These are phyloP conservation scores for Anagrus nilaparvatae DNA, from an alignment of 1,140 invertebrate genomes.

Conservation along the genomic window DNA sequence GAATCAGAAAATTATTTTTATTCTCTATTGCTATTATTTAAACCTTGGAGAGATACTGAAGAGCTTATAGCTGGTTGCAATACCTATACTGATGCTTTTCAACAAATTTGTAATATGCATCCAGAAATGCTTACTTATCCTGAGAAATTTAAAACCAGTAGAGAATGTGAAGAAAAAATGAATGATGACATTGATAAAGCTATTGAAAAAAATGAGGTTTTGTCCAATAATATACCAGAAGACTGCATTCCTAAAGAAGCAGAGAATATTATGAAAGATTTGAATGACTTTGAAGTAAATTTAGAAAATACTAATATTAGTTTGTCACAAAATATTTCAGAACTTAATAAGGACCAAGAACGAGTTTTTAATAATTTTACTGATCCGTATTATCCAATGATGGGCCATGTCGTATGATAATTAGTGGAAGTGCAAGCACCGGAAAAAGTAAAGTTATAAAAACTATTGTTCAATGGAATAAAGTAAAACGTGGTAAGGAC, in stretches of 20 bases:
- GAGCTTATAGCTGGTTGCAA: conserved; percentile 11
- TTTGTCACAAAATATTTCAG: neutral
- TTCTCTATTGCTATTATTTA: conserved; percentile 15
- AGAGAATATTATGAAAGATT: conserved; percentile 13
- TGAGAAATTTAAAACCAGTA: neutral
- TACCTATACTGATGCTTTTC: conserved; percentile 16
- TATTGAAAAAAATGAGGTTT: neutral
- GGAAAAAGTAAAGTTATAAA: conserved; percentile 18
- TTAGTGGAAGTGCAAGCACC: conserved; percentile 16
- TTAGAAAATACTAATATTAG: conserved; percentile 9
- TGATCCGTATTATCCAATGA: neutral
- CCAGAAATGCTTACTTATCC: conserved; percentile 3
- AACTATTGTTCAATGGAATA: conserved; percentile 11
- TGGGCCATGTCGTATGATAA: conserved; percentile 1
- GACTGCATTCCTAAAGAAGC: conserved; percentile 12
- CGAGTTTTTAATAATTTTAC: conserved; percentile 15
- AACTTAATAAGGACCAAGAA: conserved; percentile 17
- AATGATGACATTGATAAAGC: too few relatives aligned
- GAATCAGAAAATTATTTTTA: conserved; percentile 16
- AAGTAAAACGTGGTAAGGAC: conserved; percentile 16
- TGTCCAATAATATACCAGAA: neutral
- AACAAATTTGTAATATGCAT: neutral
- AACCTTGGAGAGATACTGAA: conserved; percentile 16
- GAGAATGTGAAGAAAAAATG: neutral
- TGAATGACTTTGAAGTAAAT: conserved; percentile 11